phyloP scores from a whole-genome alignment of 2,797 vertebrate species.

The Pygocentrus nattereri region DNA sequence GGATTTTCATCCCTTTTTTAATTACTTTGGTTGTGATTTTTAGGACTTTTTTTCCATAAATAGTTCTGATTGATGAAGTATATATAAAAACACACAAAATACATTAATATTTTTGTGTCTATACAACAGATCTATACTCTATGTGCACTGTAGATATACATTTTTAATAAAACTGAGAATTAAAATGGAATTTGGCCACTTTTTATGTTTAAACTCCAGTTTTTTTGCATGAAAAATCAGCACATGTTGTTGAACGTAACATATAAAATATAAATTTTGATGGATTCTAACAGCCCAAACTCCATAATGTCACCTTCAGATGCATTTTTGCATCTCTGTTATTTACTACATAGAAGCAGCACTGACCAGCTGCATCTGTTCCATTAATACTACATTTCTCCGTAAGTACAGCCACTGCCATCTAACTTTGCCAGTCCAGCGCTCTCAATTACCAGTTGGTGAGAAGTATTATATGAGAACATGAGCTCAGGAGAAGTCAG shows the following conservation, averaged over 20 bases:
- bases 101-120: too few relatives aligned
- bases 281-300: neutral
- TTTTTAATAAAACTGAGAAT: too few relatives aligned
- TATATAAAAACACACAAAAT: too few relatives aligned
- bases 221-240: neutral
- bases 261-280: neutral
- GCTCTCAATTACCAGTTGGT: neutral
- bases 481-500: slow-evolving; percentile 11
- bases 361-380: neutral
- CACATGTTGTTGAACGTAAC: neutral
- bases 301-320: neutral
- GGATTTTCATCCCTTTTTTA: neutral
- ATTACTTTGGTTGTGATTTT: neutral
- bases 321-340: neutral
- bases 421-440: neutral
- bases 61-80: too few relatives aligned
- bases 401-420: neutral
- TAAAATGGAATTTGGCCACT: too few relatives aligned
- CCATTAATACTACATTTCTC: neutral
- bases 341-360: neutral
- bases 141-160: too few relatives aligned
- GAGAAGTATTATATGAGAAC: slow-evolving; percentile 4
- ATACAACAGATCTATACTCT: too few relatives aligned
- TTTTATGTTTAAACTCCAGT: too few relatives aligned
- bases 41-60: neutral